phyloP scores from a whole-genome alignment of 2,888 invertebrate species.

The Agonopterix alstromeriana region DNA sequence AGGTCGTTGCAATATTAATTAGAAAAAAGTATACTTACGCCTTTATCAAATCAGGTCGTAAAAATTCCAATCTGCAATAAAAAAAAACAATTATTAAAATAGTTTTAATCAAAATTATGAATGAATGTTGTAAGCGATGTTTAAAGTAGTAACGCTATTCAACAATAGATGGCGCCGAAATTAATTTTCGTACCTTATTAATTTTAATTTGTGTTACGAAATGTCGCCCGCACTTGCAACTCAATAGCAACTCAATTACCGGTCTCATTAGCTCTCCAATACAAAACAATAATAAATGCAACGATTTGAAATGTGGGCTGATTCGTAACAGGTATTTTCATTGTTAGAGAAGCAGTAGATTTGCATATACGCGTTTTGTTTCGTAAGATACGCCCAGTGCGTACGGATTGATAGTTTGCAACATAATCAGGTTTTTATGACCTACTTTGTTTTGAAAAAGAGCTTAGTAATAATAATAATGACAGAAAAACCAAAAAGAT shows the following conservation, averaged over 20 bases:
- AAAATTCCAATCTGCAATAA: slow-evolving; percentile 4
- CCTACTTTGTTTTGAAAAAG: not conserved
- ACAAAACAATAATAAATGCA: slow-evolving; percentile 36
- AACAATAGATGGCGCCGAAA: slow-evolving; percentile 38
- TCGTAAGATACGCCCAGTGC: slow-evolving; percentile 26
- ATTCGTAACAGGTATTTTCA: slow-evolving; percentile 34
- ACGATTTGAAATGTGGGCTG: slow-evolving; percentile 36
- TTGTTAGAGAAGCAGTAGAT: slow-evolving; percentile 37
- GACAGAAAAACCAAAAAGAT: slow-evolving; percentile 12
- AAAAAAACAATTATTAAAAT: not conserved
- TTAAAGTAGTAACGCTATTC: slow-evolving; percentile 16
- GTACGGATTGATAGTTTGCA: slow-evolving; percentile 19
- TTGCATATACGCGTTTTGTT: slow-evolving; percentile 32
- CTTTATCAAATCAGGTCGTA: not conserved
- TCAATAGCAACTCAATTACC: slow-evolving; percentile 15
- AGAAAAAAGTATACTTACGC: slow-evolving; percentile 1
- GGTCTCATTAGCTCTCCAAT: slow-evolving; percentile 37
- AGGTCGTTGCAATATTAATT: not conserved
- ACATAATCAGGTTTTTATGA: slow-evolving; percentile 3
- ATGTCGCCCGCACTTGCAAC: slow-evolving; percentile 19
- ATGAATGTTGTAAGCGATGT: no score
- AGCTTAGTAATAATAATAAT: not conserved
- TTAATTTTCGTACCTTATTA: slow-evolving; percentile 16
- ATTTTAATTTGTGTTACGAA: slow-evolving; percentile 13
- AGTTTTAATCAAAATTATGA: not conserved